These are phyloP conservation scores for Drosophila meridionalis DNA, from an alignment of 2,888 invertebrate species.

Conservation along the genomic window DNA sequence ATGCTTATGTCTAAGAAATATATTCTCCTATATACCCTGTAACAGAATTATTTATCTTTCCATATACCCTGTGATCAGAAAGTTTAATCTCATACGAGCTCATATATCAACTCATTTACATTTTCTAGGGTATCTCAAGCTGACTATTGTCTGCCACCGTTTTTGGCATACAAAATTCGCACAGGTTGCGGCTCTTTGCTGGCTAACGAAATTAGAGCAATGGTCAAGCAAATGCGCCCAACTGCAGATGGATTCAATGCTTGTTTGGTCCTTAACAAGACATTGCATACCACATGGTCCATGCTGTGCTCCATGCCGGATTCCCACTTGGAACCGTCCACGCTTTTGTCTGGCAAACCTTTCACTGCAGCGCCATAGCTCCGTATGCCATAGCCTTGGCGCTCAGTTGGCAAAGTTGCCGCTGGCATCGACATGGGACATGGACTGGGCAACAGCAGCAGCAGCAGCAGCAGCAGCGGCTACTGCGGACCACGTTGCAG, in stretches of 20 bases:
- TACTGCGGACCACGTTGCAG: slow-evolving; percentile 32
- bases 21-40: too few species aligned
- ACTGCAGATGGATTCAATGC: slow-evolving; percentile 16
- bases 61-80: neutral
- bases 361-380: slow-evolving; percentile 57
- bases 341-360: slow-evolving; percentile 53
- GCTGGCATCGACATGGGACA: slow-evolving; percentile 42
- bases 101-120: neutral
- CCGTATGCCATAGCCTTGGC: slow-evolving; percentile 71
- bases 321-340: neutral
- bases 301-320: neutral
- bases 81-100: neutral
- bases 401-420: slow-evolving; percentile 25
- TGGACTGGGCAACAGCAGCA: slow-evolving; percentile 10
- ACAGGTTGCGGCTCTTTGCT: slow-evolving; percentile 5
- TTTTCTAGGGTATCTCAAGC: slow-evolving; percentile 5
- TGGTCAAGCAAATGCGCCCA: slow-evolving; percentile 19
- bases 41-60: neutral
- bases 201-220: slow-evolving; percentile 21
- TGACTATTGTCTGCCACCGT: neutral
- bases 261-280: slow-evolving; percentile 12
- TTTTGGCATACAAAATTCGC: slow-evolving; percentile 8
- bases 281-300: neutral
- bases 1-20: too few species aligned
- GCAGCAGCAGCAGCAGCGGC: neutral